Evolutionary conservation across 2,888 invertebrate genomes (phyloP).

Genomic region (Habroteleia sp.): DNA sequence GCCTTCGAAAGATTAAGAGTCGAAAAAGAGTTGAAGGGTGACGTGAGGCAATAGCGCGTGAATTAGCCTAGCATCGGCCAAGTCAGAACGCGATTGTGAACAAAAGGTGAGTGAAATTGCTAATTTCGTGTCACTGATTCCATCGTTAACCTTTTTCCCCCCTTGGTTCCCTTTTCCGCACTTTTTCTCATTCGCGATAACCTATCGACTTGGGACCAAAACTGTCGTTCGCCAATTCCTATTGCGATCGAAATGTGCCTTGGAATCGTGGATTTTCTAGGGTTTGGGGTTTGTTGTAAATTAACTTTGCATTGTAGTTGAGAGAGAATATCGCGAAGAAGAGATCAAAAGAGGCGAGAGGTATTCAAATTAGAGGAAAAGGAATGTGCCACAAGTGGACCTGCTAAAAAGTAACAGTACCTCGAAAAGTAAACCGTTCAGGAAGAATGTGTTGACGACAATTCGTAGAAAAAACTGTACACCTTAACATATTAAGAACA

Average conservation of each 20-base stretch:
- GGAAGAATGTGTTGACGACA: constrained; percentile 54
- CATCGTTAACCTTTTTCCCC: neutral
- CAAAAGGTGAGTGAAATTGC: constrained; percentile 64
- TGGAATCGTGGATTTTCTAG: too few relatives aligned
- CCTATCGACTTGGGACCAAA: too few relatives aligned
- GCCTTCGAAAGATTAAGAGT: constrained; percentile 80
- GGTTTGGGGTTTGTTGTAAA: too few relatives aligned
- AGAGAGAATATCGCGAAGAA: too few relatives aligned
- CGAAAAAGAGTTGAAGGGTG: constrained; percentile 77
- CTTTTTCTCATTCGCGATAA: too few relatives aligned
- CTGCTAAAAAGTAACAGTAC: constrained; percentile 60
- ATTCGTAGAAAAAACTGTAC: too few relatives aligned
- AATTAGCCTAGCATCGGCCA: constrained; percentile 49
- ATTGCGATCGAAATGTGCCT: too few relatives aligned
- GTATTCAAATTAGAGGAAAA: constrained; percentile 28
- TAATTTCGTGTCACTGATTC: constrained; percentile 37
- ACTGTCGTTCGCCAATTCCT: too few relatives aligned
- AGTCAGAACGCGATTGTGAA: constrained; percentile 43
- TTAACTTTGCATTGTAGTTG: too few relatives aligned
- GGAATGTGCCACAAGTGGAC: constrained; percentile 43
- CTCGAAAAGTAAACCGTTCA: constrained; percentile 46
- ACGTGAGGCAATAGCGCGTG: constrained; percentile 67
- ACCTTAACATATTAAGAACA: too few relatives aligned
- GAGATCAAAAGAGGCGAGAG: neutral
- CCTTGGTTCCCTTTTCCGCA: neutral